Conservation (phyloP, 2,797 vertebrate species). For the Carapus acus region DNA sequence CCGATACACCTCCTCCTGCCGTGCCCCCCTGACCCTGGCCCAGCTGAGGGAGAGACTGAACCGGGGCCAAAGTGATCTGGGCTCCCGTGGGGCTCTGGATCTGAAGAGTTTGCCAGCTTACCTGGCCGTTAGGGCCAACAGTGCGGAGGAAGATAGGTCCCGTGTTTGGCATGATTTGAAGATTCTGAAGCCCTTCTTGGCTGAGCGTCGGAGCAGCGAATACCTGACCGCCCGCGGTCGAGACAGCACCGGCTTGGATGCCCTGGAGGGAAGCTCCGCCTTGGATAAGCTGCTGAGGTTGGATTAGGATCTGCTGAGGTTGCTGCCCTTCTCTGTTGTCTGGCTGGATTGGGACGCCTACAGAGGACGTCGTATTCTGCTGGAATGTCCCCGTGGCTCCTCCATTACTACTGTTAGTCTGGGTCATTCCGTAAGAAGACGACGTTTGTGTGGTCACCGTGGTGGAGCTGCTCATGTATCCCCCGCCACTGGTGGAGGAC, state of each 20-base stretch:
- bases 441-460: slow-evolving; percentile 80
- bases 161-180: slow-evolving; percentile 87
- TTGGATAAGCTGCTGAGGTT: slow-evolving; percentile 88
- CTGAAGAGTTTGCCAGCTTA: slow-evolving; percentile 96
- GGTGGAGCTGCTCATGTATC: slow-evolving; percentile 67
- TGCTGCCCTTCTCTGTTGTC: slow-evolving; percentile 76
- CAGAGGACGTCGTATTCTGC: slow-evolving; percentile 48
- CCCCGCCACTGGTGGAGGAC: slow-evolving; percentile 50
- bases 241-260: slow-evolving; percentile 80
- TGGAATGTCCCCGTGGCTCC: slow-evolving; percentile 54
- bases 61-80: slow-evolving; percentile 90
- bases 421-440: slow-evolving; percentile 73
- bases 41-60: slow-evolving; percentile 76
- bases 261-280: slow-evolving; percentile 82
- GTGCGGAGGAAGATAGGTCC: slow-evolving; percentile 90
- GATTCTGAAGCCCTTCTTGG: slow-evolving; percentile 88
- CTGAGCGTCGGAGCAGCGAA: slow-evolving; percentile 86
- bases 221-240: slow-evolving; percentile 79
- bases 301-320: slow-evolving; percentile 88
- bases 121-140: slow-evolving; percentile 89
- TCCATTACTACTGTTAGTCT: slow-evolving; percentile 61
- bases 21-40: slow-evolving; percentile 75
- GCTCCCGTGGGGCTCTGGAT: slow-evolving; percentile 86
- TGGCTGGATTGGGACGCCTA: slow-evolving; percentile 63
- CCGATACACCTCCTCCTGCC: slow-evolving; percentile 67